These are phyloP conservation scores for Balaeniceps rex DNA, from an alignment of 2,113 vertebrate species.

Conservation along the genomic window DNA sequence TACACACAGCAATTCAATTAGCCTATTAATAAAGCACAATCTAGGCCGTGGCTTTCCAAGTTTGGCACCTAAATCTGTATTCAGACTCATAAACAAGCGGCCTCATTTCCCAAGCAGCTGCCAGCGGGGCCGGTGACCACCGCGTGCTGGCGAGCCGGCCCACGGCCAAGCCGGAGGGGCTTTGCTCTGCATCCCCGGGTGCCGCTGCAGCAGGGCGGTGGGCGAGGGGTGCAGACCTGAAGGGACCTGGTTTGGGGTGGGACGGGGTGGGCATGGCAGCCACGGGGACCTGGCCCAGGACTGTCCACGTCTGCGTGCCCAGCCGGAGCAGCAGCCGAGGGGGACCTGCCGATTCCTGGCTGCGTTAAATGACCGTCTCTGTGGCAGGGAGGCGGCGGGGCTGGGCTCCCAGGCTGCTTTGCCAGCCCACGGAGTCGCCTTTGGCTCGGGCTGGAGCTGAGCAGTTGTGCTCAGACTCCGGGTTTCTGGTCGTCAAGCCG, in stretches of 20 bases:
- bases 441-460: neutral
- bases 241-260: too few relatives aligned
- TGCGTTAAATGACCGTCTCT: too few relatives aligned
- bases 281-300: neutral
- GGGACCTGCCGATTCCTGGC: neutral
- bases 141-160: fast-evolving
- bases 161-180: neutral
- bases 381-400: neutral
- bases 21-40: neutral
- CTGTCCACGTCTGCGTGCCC: neutral
- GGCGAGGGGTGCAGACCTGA: neutral
- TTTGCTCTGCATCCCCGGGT: neutral
- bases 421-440: neutral
- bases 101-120: neutral
- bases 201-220: neutral
- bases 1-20: neutral
- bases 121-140: neutral
- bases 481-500: neutral
- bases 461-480: fast-evolving
- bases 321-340: neutral
- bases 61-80: neutral
- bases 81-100: neutral
- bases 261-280: neutral
- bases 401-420: neutral
- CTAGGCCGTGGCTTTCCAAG: neutral